A percentile compares a stretch with the other conserved stretches of the same genome.
phyloP scores from a whole-genome alignment of 2,888 invertebrate genomes.

The Kryphioiulus occultus region DNA sequence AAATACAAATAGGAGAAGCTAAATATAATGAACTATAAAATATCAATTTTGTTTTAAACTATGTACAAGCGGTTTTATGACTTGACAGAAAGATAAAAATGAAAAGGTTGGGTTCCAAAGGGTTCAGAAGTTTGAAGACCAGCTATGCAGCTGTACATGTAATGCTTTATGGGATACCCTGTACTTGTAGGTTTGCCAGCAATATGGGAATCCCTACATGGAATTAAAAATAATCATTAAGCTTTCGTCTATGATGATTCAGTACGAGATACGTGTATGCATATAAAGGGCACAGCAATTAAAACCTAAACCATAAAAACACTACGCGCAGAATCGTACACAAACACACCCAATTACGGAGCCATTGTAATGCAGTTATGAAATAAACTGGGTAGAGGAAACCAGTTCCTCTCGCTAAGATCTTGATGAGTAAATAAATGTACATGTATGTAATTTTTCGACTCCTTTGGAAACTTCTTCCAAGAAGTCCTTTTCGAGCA shows the following conservation, averaged over 20 bases:
- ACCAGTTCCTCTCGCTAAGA: not conserved
- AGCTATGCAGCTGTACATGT: too few species aligned
- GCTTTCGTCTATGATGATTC: not conserved
- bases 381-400: conserved; percentile 14
- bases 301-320: too few species aligned
- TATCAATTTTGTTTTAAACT: too few species aligned
- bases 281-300: not conserved
- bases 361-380: not conserved
- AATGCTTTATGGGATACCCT: too few species aligned
- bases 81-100: too few species aligned
- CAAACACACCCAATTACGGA: not conserved
- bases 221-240: not conserved
- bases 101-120: too few species aligned
- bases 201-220: not conserved
- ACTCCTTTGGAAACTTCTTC: not conserved
- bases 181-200: not conserved
- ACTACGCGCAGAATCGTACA: not conserved
- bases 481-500: not conserved
- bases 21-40: too few species aligned
- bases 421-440: not conserved
- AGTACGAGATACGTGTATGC: not conserved
- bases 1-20: too few species aligned
- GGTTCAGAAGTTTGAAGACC: too few species aligned
- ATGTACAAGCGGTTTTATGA: too few species aligned
- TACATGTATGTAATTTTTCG: not conserved